These are phyloP conservation scores for Sialia sialis DNA, from an alignment of 2,113 vertebrate genomes.

Conservation along the genomic window DNA sequence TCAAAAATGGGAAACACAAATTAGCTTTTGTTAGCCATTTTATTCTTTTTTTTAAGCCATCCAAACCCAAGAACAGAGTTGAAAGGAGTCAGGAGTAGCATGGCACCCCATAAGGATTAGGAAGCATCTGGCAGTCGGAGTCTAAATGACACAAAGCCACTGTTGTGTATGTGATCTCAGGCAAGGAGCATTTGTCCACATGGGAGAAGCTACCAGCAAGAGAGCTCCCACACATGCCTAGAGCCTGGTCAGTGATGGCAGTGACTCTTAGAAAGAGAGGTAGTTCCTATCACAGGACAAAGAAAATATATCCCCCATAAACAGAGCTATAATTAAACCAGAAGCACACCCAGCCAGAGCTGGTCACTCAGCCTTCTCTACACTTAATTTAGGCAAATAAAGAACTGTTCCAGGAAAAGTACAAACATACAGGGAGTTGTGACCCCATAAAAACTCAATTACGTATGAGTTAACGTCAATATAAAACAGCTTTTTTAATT, in stretches of 20 bases:
- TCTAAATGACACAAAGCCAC: background rate
- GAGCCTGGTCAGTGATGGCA: background rate
- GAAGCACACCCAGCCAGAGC: constrained; percentile 12
- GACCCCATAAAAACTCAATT: constrained; percentile 63
- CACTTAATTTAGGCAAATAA: constrained; percentile 49
- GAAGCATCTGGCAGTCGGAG: background rate
- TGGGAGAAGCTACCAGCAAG: background rate
- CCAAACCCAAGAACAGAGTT: background rate
- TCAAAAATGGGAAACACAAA: background rate
- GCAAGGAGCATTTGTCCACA: background rate
- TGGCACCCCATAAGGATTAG: accelerated
- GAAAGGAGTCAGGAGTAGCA: background rate
- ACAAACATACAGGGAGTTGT: constrained; percentile 42
- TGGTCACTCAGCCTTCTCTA: constrained; percentile 32
- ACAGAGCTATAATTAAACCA: constrained; percentile 47
- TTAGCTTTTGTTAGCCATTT: background rate
- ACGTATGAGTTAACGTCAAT: constrained; percentile 56
- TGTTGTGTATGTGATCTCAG: background rate
- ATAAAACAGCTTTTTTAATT: constrained; percentile 58
- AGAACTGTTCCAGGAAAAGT: constrained; percentile 46
- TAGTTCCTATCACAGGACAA: background rate
- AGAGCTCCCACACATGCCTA: background rate
- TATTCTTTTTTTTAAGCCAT: background rate
- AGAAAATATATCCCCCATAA: background rate
- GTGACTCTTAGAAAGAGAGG: background rate